These are phyloP conservation scores for Agrochola circellaris DNA, from an alignment of 2,888 invertebrate species.

Conservation along the genomic window DNA sequence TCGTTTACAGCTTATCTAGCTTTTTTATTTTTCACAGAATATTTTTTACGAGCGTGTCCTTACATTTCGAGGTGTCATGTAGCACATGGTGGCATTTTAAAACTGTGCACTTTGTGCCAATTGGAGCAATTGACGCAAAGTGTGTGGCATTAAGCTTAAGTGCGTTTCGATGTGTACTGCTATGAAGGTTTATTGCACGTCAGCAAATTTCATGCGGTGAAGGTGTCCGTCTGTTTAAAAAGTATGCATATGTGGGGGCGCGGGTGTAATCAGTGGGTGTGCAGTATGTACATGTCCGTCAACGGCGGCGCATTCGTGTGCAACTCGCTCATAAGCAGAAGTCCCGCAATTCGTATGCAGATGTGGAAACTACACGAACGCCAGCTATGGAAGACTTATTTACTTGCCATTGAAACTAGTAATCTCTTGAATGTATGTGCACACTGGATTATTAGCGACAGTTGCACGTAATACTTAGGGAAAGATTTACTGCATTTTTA, in stretches of 20 bases:
- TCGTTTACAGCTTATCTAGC: conserved; percentile 78
- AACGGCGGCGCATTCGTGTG: conserved; percentile 69
- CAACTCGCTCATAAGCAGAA: conserved; percentile 68
- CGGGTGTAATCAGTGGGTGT: conserved; percentile 65
- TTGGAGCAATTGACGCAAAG: conserved; percentile 21
- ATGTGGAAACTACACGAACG: conserved; percentile 75
- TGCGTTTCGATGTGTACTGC: conserved; percentile 38
- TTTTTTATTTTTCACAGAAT: conserved; percentile 73
- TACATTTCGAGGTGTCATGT: conserved; percentile 54
- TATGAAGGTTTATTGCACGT: conserved; percentile 42
- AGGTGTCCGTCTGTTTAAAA: conserved; percentile 49
- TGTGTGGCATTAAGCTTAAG: conserved; percentile 39
- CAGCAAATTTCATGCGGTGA: conserved; percentile 51
- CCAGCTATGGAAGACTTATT: conserved; percentile 61
- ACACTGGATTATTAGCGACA: conserved; percentile 45
- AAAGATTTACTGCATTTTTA: conserved; percentile 38
- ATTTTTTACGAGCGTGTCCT: conserved; percentile 65
- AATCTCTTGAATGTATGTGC: conserved; percentile 42
- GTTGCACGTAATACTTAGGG: conserved; percentile 42
- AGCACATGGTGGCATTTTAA: conserved; percentile 36
- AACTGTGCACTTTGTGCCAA: conserved; percentile 34
- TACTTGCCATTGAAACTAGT: conserved; percentile 66
- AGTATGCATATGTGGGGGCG: conserved; percentile 46
- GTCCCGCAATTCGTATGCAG: conserved; percentile 81
- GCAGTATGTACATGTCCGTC: conserved; percentile 73